Evolutionary conservation across 2,888 invertebrate genomes (phyloP), one percentile per base, ranked within the genome.

Genomic region (Clanis bilineata): DNA sequence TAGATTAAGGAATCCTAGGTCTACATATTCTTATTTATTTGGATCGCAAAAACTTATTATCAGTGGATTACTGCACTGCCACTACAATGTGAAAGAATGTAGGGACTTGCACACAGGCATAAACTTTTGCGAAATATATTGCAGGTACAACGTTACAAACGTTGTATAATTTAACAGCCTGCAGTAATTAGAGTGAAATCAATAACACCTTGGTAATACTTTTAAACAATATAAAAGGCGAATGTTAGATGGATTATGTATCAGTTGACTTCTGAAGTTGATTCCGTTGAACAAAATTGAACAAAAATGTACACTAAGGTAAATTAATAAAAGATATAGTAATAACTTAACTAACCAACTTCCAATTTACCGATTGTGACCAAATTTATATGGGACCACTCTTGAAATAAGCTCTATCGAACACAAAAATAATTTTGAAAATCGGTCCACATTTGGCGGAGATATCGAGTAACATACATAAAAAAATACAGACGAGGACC

Each of bases 61-160:
- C n/a, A 36, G 10, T 6, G 9, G 36, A 36, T 0, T 2, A 36
- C 36, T 10, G 2, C 36, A 36, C 4, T 10, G 9, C 36, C 2
- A 6, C 7, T 39, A n/a, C 4, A 51, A 51, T 51, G 10, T 32
- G 1, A 32, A 32, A 51, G 51, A 51, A 15, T 51, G 44, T 44
- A 32, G 18, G 51, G 18, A 32, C 18, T 32, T 32, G 51, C 51
- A 62, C 87, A 84, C 63, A 45, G 69, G 21, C 43, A 67, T n/a
- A 69, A 70, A 21, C 62, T 69, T 58, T 72, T 71, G 62, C 63
- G 63, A 23, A 59, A 67, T 22, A 67, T 66, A 59, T 65, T 68
- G 23, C 65, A 66, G 41, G 59, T 64, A 21, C 70, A 79, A 86
- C 67, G 83, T 56, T 58, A 58, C 25, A 32, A 60, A 57, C 32